Evolutionary conservation across 2,888 invertebrate species (phyloP), one percentile per base, ranked within the genome.

Genomic region (Drosophila austrosaltans): DNA sequence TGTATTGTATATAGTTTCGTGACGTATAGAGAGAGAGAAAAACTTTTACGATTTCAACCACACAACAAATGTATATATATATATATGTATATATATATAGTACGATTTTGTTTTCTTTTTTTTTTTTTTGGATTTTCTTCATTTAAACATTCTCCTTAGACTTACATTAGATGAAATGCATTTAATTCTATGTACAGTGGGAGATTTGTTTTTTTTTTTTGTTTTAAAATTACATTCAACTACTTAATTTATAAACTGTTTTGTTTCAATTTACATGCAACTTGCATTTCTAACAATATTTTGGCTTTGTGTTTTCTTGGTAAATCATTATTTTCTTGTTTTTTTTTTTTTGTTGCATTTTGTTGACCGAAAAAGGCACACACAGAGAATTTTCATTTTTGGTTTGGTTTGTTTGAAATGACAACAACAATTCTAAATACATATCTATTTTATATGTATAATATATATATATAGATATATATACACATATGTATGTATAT

Each of bases 301-400:
- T 83, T 83, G 83, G 82, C 88, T 77, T 76, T 70, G 63, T 39
- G 61, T 72, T 76, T 69, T 40, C 39, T 36, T 61, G 63, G 30
- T 42, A 48, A 48, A 60, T 69, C 44, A 42, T 68, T 25, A 63
- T 64, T 60, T 36, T 40, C 8, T 25, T 54, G 63, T 57, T 64
- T 53, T 32, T 62, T 73, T 71, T 54, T 22, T 85, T 76, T 79
- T 82, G 75, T 77, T 76, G 77, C 73, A 83, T 90, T 90, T 88
- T 87, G 87, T 88, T 87, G 87, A 87, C 88, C 90, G 89, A 89
- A 88, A 90, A 88, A 88, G 88, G 88, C 88, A 88, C 88, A 90
- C 89, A 86, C 81, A 83, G 86, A 85, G 80, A 90, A 48, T 48
- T 48, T 48, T 48, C 25, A 12, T 48, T 5, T 48, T 10, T 48